Percentiles rank a stretch among this genome's conserved stretches.
Evolutionary conservation across 2,888 invertebrate species (phyloP).

Genomic region (Ditula angustiorana): DNA sequence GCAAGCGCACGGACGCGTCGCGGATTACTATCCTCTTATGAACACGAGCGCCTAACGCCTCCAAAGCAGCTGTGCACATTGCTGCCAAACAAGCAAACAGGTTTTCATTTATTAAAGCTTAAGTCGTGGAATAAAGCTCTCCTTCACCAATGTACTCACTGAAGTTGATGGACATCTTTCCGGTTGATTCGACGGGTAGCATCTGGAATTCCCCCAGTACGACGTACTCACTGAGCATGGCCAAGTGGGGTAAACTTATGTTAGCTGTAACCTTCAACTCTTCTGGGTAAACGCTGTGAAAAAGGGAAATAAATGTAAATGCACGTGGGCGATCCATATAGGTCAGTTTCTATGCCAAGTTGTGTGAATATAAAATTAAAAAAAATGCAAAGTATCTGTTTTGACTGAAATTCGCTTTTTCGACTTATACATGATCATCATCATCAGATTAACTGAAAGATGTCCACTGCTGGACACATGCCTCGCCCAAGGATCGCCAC

Average conservation of each 20-base stretch:
- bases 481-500: too few relatives aligned
- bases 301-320: conserved; percentile 1
- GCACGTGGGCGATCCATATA: too few relatives aligned
- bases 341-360: too few relatives aligned
- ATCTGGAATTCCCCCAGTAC: conserved; percentile 84
- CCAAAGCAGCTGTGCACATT: conserved; percentile 69
- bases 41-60: conserved; percentile 72
- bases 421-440: too few relatives aligned
- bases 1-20: conserved; percentile 81
- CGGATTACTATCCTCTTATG: conserved; percentile 75
- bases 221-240: conserved; percentile 76
- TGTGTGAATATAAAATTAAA: too few relatives aligned
- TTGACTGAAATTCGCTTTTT: too few relatives aligned
- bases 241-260: conserved; percentile 72
- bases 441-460: too few relatives aligned
- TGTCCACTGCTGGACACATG: too few relatives aligned
- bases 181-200: conserved; percentile 84
- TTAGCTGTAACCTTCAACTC: conserved; percentile 74
- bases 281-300: conserved; percentile 73
- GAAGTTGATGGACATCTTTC: conserved; percentile 85
- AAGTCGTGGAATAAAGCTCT: neutral
- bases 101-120: neutral
- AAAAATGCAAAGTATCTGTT: too few relatives aligned
- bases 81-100: conserved; percentile 52
- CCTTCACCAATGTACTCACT: conserved; percentile 68